Evolutionary conservation across 2,888 invertebrate species (phyloP), one percentile per base, ranked within the genome.

Genomic region (Tricholauxania praeusta): DNA sequence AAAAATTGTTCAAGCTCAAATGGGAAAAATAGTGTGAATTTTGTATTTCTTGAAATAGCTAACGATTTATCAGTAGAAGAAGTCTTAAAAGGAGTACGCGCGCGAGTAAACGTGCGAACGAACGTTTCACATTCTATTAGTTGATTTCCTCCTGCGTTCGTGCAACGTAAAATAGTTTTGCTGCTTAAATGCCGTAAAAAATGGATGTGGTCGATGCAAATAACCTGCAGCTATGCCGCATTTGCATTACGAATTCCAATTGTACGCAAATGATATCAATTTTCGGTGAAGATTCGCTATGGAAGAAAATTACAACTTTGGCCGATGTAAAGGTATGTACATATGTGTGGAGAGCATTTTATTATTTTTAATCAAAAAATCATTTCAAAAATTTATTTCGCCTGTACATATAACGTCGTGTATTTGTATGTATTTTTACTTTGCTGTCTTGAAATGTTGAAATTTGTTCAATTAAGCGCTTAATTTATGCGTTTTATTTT

Each of bases 241-340:
- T 87, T 80, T 86, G 87, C 83, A 86, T 87, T 74, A 82, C 85
- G 78, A 80, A 81, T 79, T 80, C 80, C 78, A 82, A 82, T 76
- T 80, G 82, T 74, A 81, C 82, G 77, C 84, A 85, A 81, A 86
- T 87, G 85, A 84, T 87, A 76, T 85, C 87, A 77, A 87, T 87
- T 77, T 87, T 87, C 76, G 87, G 87, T 75, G 86, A 87, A 82
- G 87, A 87, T 77, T 83, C 82, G 52, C 76, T 87, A 62, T 87
- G 86, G 86, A 82, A 83, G 78, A 87, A 87, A 81, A 87, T 87
- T 72, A 84, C 84, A 77, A 83, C 83, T 74, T 78, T 87, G 79
- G 87, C 87, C 71, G 83, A 87, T 81, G 86, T 87, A 67, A 82
- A 87, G 84, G 86, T 87, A 79, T 76, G n/a, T n/a, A n/a, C n/a